Evolutionary conservation across 1,140 invertebrate genomes (phyloP).

Genomic region (Hyphantria cunea): DNA sequence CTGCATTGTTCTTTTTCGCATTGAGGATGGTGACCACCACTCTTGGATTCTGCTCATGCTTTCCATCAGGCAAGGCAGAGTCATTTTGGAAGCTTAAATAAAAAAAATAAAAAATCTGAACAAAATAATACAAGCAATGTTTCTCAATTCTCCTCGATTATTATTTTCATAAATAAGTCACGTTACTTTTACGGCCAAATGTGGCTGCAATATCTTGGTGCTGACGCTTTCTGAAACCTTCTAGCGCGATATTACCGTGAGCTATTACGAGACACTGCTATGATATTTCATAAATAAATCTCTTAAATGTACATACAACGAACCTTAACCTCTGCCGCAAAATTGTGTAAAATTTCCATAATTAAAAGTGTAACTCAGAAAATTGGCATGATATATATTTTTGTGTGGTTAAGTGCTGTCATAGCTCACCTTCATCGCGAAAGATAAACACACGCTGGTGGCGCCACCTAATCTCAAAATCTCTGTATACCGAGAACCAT

Average conservation of each 20-base stretch:
- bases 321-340: background rate
- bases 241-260: background rate
- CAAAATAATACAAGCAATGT: too few relatives aligned
- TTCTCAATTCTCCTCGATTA: too few relatives aligned
- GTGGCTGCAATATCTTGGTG: background rate
- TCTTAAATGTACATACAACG: background rate
- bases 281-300: background rate
- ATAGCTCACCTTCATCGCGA: slow-evolving; percentile 20
- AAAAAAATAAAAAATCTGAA: too few relatives aligned
- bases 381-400: slow-evolving; percentile 20
- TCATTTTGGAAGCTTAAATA: too few relatives aligned
- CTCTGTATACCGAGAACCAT: slow-evolving; percentile 31
- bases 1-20: too few relatives aligned
- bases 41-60: too few relatives aligned
- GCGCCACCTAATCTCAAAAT: slow-evolving; percentile 37
- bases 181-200: too few relatives aligned
- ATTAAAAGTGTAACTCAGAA: slow-evolving; percentile 20
- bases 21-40: too few relatives aligned
- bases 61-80: too few relatives aligned
- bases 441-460: slow-evolving; percentile 15
- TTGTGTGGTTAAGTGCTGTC: slow-evolving; percentile 16
- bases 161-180: too few relatives aligned
- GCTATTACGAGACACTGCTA: background rate
- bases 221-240: too few relatives aligned
- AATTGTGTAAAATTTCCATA: slow-evolving; percentile 1